These are phyloP conservation scores for Noctilio leporinus DNA, from an alignment of 2,113 vertebrate genomes.

Conservation along the genomic window DNA sequence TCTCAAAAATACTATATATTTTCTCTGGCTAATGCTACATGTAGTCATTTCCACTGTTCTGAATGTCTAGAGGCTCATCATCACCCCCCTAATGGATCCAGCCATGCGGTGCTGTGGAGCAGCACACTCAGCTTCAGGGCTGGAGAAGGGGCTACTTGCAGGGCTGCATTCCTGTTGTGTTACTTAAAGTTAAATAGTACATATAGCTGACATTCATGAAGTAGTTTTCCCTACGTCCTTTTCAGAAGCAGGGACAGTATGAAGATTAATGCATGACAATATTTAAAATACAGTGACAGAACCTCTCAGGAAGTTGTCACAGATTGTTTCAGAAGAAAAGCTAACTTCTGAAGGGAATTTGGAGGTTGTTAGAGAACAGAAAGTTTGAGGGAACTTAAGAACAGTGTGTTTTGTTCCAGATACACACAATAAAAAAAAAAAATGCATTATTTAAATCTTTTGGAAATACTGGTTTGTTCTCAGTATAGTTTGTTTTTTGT, in stretches of 20 bases:
- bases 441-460: background rate
- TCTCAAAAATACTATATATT: background rate
- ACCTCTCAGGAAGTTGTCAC: background rate
- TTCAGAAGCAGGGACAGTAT: background rate
- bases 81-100: background rate
- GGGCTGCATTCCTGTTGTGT: background rate
- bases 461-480: background rate
- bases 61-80: background rate
- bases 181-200: background rate
- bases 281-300: constrained; percentile 15
- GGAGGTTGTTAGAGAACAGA: background rate
- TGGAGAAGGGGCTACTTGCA: background rate
- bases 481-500: background rate
- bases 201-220: background rate
- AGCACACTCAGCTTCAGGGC: too few species aligned
- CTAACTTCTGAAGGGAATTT: background rate
- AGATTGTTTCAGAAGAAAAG: constrained; percentile 5
- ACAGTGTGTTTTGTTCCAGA: background rate
- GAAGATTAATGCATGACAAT: constrained; percentile 34
- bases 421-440: background rate
- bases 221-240: background rate
- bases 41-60: background rate
- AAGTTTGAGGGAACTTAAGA: background rate
- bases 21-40: background rate
- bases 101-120: background rate